Evolutionary conservation across 2,888 invertebrate genomes (phyloP), one percentile per base, ranked within the genome.

Genomic region (Agonopterix arenella): DNA sequence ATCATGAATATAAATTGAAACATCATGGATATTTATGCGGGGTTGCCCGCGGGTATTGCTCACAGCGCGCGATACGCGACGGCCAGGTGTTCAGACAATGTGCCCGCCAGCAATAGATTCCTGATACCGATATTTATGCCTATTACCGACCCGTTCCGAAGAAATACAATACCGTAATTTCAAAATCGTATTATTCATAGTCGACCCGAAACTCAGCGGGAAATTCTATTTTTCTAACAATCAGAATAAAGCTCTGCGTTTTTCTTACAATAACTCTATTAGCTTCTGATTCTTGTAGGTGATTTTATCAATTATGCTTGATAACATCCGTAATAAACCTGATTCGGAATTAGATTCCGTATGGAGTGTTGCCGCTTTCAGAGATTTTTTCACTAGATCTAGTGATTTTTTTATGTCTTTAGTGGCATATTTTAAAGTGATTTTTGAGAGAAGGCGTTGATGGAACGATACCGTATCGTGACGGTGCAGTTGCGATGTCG

Each of bases 1-100:
- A 84, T 84, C 85, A 86, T 86, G 86, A 86, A 86, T 86, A 85
- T 84, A 86, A 85, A 86, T 84, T 81, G 86, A 83, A 84, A 84
- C 86, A 84, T 86, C 84, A 79, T 77, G 80, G 82, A 75, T 86
- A 84, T 85, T 84, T 84, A 84, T 83, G 83, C 75, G 70, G 79
- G 77, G 73, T 70, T 73, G 76, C 68, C 73, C 71, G 73, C 71
- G 75, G 77, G 75, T 84, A 84, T 80, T 79, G 80, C 81, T 76
- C 76, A 67, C 68, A 66, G 74, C 73, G 66, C 28, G 61, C 70
- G 76, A 68, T 73, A 74, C 70, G 61, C 64, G 60, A 47, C 69
- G 73, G 71, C 79, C 84, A 86, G 84, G 85, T 85, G 86, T 80
- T 79, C 85, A 80, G 80, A 80, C 84, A 83, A 83, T 83, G 82